Base-by-base conservation (phyloP, 2,888 invertebrate genomes). In the Fabriciana adippe region DNA sequence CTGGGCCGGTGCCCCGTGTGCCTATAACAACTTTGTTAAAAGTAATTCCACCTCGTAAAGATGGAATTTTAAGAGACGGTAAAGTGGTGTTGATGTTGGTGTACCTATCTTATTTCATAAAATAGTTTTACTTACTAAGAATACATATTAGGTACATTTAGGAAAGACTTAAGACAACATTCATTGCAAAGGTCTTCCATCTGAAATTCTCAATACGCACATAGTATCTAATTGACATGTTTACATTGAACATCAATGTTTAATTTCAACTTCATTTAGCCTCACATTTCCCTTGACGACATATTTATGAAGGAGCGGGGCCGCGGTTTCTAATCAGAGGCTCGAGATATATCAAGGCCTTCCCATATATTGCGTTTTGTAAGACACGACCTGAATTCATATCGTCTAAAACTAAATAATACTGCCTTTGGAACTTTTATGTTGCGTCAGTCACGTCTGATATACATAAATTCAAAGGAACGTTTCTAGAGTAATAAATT, bases 381-480 rank as follows among this genome's bases (percentile, higher is more conserved):
- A 70, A 68, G 70, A 73, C 77, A 74, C 69, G 74, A 70, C 67
- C 75, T 81, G 81, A 81, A 81, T 81, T 81, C 76, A 78, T 76
- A 79, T 77, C 67, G 70, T 62, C 71, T 66, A 66, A 68, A 73
- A 72, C 74, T 76, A 76, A 76, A 76, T 76, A 75, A 74, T 72
- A 72, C 72, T 70, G 72, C 76, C 75, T 74, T 73, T 69, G 71
- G 72, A 77, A 77, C 72, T 76, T 79, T 80, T 79, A 80, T 77
- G 75, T 73, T 68, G 67, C 74, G 75, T 76, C 74, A 79, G 82
- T 82, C 87, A 87, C 85, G 86, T 86, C 73, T 73, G 72, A 73
- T 81, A 82, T 26, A 26, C 5, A 26, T 82, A 82, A 81, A 82
- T 77, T 77, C 72, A 72, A 73, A 74, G 73, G 75, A 79, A 79